phyloP scores from a whole-genome alignment of 2,888 invertebrate species.

The Lottia gigantea region DNA sequence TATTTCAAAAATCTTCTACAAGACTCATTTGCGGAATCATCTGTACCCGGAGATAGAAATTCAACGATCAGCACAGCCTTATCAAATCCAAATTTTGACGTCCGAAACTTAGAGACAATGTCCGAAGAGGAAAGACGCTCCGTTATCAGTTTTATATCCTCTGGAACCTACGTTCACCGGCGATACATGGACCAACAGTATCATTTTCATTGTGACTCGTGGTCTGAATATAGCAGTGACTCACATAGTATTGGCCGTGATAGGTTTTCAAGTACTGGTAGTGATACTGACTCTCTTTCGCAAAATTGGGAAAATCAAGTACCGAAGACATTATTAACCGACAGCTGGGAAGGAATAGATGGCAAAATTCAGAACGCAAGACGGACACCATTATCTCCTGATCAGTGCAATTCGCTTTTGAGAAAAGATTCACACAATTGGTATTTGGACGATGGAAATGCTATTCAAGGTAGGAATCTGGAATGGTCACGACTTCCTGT shows the following conservation, averaged over 20 bases:
- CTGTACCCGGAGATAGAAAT: background rate
- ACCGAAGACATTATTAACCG: slow-evolving; percentile 34
- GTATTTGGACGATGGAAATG: slow-evolving; percentile 48
- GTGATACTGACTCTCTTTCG: slow-evolving; percentile 19
- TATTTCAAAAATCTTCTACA: slow-evolving; percentile 48
- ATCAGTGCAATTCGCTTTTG: slow-evolving; percentile 35
- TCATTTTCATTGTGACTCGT: slow-evolving; percentile 13
- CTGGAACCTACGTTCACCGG: slow-evolving; percentile 46
- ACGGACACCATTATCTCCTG: slow-evolving; percentile 21
- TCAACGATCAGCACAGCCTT: background rate
- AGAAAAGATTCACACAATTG: slow-evolving; percentile 32
- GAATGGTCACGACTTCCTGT: slow-evolving; percentile 44
- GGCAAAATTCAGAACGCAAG: slow-evolving; percentile 26
- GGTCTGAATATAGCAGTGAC: slow-evolving; percentile 15
- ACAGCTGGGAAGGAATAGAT: slow-evolving; percentile 44
- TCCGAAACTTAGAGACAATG: background rate
- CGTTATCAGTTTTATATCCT: slow-evolving; percentile 36
- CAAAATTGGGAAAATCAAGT: slow-evolving; percentile 11
- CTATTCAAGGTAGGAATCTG: slow-evolving; percentile 36
- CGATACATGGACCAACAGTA: slow-evolving; percentile 38
- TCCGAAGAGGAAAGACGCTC: slow-evolving; percentile 21
- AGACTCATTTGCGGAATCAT: slow-evolving; percentile 44
- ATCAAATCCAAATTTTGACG: background rate
- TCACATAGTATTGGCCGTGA: slow-evolving; percentile 33
- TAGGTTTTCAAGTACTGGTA: slow-evolving; percentile 31